Conservation (phyloP, 1,140 invertebrate species). For the Drosophila melanica region DNA sequence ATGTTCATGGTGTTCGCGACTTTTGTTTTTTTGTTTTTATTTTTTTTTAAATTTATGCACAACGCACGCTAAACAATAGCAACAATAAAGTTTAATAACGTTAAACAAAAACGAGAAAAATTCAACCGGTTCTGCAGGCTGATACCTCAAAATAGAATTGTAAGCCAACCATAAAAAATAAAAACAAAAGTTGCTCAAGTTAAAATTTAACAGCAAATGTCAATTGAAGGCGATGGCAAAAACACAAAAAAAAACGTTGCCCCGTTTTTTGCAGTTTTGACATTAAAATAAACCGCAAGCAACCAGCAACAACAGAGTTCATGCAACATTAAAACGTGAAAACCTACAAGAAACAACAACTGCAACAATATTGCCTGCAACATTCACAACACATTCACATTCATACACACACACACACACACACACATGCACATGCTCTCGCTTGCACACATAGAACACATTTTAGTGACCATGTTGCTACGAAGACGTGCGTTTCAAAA, state of each 20-base stretch:
- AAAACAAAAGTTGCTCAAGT: conserved; percentile 21
- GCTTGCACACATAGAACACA: conserved; percentile 28
- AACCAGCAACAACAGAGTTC: conserved; percentile 57
- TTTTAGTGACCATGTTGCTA: conserved; percentile 53
- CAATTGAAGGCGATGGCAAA: conserved; percentile 47
- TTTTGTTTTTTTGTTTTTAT: no score
- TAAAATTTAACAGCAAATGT: conserved; percentile 63
- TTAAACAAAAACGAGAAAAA: conserved; percentile 45
- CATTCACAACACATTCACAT: conserved; percentile 66
- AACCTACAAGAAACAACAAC: conserved; percentile 59
- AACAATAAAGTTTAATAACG: conserved; percentile 52
- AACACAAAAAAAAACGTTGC: conserved; percentile 39
- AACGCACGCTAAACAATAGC: conserved; percentile 46
- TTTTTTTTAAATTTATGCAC: conserved; percentile 61
- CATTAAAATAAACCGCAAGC: conserved; percentile 49
- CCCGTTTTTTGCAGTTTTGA: conserved; percentile 54
- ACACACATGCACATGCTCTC: conserved; percentile 14
- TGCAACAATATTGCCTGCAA: conserved; percentile 64
- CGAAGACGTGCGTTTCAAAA: conserved; percentile 75
- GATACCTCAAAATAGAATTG: conserved; percentile 48
- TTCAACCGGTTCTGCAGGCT: conserved; percentile 60
- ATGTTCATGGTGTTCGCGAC: conserved; percentile 40
- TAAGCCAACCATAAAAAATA: conserved; percentile 48
- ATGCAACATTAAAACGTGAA: conserved; percentile 63
- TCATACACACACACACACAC: conserved; percentile 21